Evolutionary conservation across 2,888 invertebrate species (phyloP).

Genomic region (Nephrocerus scutellatus): DNA sequence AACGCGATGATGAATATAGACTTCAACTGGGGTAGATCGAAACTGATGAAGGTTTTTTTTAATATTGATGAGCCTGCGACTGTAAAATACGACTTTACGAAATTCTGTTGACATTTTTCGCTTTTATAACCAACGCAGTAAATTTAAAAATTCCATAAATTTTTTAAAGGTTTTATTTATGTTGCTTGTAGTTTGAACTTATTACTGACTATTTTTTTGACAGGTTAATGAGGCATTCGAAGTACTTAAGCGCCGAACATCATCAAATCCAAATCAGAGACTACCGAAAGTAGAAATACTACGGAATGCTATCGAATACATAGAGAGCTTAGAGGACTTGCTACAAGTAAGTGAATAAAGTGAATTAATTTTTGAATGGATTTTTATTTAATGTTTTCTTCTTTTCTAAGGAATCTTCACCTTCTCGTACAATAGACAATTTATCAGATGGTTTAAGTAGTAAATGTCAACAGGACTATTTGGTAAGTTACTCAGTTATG

Average conservation of each 20-base stretch:
- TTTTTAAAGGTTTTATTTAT: no score
- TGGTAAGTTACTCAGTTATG: conserved; percentile 36
- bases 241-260: conserved; percentile 82
- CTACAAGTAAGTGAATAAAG: conserved; percentile 52
- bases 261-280: conserved; percentile 91
- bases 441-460: conserved; percentile 39
- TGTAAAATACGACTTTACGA: no score
- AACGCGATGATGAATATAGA: no score
- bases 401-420: conserved; percentile 39
- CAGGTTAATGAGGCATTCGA: conserved; percentile 99
- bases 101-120: no score
- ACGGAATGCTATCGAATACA: conserved; percentile 95
- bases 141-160: no score
- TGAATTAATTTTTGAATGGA: neutral
- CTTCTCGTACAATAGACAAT: conserved; percentile 41
- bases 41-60: no score
- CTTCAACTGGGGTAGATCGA: no score
- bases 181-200: no score
- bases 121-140: no score
- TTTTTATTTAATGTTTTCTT: conserved; percentile 4
- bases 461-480: conserved; percentile 44
- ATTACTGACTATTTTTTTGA: neutral
- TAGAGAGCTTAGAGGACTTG: conserved; percentile 82
- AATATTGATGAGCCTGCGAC: no score
- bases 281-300: conserved; percentile 97